Percentiles rank a stretch among this genome's conserved stretches.
Conservation (phyloP, 2,888 invertebrate genomes). For the Hylaea fasciaria region DNA sequence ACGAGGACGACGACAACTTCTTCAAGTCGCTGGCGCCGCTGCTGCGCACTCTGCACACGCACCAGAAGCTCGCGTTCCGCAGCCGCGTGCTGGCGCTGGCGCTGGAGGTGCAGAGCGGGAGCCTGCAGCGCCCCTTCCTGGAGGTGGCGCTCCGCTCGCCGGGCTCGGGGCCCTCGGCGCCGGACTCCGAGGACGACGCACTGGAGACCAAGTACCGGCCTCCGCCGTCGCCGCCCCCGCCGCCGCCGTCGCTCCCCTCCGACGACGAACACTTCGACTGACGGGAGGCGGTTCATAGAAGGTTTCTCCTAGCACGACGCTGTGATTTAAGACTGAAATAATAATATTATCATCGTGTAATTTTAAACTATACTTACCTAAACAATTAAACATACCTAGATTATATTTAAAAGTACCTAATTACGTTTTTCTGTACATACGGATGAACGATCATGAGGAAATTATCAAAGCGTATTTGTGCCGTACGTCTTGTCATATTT, state of each 20-base stretch:
- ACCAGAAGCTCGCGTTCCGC: conserved; percentile 25
- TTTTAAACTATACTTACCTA: no score
- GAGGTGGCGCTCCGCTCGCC: background rate
- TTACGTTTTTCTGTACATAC: no score
- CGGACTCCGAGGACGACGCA: background rate
- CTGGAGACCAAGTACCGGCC: conserved; percentile 14
- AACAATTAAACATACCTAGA: no score
- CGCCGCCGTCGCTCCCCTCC: no score
- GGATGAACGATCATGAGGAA: no score
- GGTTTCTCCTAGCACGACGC: no score
- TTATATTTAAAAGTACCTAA: no score
- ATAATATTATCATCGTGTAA: no score
- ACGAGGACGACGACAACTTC: conserved; percentile 26
- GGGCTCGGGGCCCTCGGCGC: background rate
- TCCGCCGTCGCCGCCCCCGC: background rate
- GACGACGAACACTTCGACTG: background rate
- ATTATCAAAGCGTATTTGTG: no score
- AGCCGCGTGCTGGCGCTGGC: conserved; percentile 23
- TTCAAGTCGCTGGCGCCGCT: conserved; percentile 27
- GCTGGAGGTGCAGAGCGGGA: conserved; percentile 3
- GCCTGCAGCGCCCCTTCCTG: background rate
- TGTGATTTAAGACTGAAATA: no score
- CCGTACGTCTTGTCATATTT: no score
- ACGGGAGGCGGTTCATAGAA: background rate
- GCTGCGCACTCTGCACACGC: conserved; percentile 14